Percentiles rank a stretch among this genome's conserved stretches.
phyloP scores from a whole-genome alignment of 2,113 vertebrate genomes.

The Nycticryphes semicollaris region DNA sequence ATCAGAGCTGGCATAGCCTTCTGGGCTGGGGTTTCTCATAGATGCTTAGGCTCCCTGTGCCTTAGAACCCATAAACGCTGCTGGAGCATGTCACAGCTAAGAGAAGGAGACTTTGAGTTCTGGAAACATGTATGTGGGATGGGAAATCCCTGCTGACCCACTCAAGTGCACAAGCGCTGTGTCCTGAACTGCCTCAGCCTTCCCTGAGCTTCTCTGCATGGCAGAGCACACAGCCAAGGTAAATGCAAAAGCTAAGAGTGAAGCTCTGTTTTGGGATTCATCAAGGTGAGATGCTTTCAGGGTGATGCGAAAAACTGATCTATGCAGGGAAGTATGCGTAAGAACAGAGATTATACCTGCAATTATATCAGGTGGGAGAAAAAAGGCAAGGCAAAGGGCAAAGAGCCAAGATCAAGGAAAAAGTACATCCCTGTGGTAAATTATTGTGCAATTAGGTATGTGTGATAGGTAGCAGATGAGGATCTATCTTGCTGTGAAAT shows the following conservation, averaged over 20 bases:
- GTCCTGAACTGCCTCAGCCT: background rate
- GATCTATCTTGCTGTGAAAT: background rate
- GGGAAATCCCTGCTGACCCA: background rate
- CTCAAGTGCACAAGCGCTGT: accelerated
- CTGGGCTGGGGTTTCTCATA: background rate
- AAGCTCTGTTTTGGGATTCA: background rate
- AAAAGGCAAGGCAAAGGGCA: background rate
- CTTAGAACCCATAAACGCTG: background rate
- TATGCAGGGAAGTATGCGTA: accelerated
- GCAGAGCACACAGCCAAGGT: background rate
- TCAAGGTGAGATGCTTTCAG: background rate
- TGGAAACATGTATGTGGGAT: background rate
- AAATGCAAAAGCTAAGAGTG: background rate
- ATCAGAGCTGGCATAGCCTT: background rate
- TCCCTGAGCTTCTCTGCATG: background rate
- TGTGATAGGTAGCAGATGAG: background rate
- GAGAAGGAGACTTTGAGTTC: background rate
- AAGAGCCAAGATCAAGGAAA: background rate
- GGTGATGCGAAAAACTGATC: background rate
- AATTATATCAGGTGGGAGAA: background rate
- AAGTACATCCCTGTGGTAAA: background rate
- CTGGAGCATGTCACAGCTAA: background rate
- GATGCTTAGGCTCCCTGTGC: background rate
- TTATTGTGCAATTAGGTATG: background rate
- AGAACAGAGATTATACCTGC: background rate